Evolutionary conservation across 2,113 vertebrate genomes (phyloP), one percentile per base, ranked within the genome.

Genomic region (Equus quagga): DNA sequence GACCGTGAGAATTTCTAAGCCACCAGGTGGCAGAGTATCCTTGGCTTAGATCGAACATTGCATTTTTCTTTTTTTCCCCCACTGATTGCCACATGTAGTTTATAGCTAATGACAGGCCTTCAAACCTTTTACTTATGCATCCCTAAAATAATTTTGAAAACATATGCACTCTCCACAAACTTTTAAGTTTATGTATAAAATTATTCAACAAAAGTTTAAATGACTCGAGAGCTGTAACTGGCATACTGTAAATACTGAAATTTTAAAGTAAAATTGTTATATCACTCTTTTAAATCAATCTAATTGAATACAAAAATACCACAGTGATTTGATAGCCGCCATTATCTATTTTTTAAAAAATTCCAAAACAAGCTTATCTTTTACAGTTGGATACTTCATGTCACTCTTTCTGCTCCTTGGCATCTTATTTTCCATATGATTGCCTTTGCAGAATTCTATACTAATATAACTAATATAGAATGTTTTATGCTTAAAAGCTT

Each of bases 11-110:
- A 79, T 18, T 26, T 88, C 24, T 23, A 24, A 67, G 67, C 98
- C 99, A 98, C 98, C 98, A 99, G 99, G 96, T 98, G 99, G 98
- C 99, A 98, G 98, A 96, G 65, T 93, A 65, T 19, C 41, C 98
- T 96, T 97, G 96, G 54, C 51, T 28, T 90, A 94, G 80, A 49
- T 12, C 9, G 24, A 89, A 18, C 9, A 26, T 33, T 58, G 51
- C 6, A 7, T 13, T 88, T 93, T 51, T 19, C 9, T 54, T 15
- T 54, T 54, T 54, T 54, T 15, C 11, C 49, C 12, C 44, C 8
- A 18, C 24, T 12, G 84, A 94, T 44, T 23, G 72, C 23, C 56
- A 78, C 54, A 58, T 2, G 17, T 3, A 1, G 5, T 41, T 90
- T 46, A 56, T 8, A 79, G 54, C 12, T 31, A 31, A 54, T 1